phyloP scores from a whole-genome alignment of 1,140 invertebrate genomes.

The Leptinotarsa texana region DNA sequence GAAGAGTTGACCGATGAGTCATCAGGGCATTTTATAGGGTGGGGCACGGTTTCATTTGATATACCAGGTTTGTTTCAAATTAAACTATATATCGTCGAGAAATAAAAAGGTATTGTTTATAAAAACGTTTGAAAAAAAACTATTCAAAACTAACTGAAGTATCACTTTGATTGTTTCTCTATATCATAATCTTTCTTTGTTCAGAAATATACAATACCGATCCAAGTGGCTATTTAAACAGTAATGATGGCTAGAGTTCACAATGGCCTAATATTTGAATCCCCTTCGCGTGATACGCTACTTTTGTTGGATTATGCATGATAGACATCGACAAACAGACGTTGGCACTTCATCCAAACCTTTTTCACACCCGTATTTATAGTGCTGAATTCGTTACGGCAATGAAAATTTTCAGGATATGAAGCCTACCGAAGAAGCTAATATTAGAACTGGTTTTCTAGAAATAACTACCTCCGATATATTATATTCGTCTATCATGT shows the following conservation, averaged over 20 bases:
- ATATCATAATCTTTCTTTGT: background rate
- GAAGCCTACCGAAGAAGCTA: no score
- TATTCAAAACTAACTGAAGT: background rate
- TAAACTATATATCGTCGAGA: no score
- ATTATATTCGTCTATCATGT: no score
- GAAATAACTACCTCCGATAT: background rate
- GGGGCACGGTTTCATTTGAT: no score
- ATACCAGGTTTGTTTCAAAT: no score
- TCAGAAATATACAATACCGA: background rate
- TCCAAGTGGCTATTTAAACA: background rate
- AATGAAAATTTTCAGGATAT: background rate
- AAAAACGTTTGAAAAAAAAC: background rate
- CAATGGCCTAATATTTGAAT: no score
- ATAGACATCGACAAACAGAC: no score
- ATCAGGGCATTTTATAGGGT: no score
- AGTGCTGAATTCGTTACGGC: background rate
- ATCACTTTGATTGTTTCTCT: background rate
- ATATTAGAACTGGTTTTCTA: background rate
- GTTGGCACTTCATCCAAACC: no score
- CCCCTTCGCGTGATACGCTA: no score
- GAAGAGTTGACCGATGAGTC: no score
- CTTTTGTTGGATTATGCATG: no score
- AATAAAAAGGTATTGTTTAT: background rate
- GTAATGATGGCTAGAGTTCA: background rate
- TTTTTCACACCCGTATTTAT: background rate